Percentiles rank a stretch among this genome's conserved stretches.
These are phyloP conservation scores for Silurus meridionalis DNA, from an alignment of 2,113 vertebrate genomes.

Conservation along the genomic window DNA sequence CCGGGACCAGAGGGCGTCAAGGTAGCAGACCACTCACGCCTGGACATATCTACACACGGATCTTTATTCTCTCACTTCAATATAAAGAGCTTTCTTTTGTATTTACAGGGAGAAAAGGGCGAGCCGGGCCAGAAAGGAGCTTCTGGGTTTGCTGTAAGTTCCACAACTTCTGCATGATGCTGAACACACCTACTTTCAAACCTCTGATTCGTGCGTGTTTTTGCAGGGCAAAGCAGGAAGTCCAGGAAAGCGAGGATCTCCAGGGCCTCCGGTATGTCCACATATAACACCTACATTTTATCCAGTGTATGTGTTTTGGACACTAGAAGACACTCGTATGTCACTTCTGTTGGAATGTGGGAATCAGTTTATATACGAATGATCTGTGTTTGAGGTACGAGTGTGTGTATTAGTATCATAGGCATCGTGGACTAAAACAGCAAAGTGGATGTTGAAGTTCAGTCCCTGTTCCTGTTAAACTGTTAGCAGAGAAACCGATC, in stretches of 20 bases:
- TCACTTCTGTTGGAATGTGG: background rate
- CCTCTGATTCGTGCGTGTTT: conserved; percentile 36
- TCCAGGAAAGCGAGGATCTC: conserved; percentile 83
- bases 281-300: background rate
- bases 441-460: background rate
- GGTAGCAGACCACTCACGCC: conserved; percentile 66
- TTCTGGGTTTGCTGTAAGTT: conserved; percentile 85
- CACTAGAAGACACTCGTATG: background rate
- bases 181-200: background rate
- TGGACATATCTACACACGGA: background rate
- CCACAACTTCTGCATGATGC: background rate
- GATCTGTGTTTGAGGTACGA: too few relatives aligned
- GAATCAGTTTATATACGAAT: background rate
- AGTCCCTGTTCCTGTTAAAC: background rate
- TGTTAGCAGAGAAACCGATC: background rate
- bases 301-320: too few relatives aligned
- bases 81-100: conserved; percentile 36
- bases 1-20: conserved; percentile 82
- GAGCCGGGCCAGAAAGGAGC: conserved; percentile 81
- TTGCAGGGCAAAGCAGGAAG: conserved; percentile 86
- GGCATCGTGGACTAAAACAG: background rate
- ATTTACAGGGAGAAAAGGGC: conserved; percentile 86
- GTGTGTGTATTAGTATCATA: background rate
- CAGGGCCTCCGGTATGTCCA: conserved; percentile 82
- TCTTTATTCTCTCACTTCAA: background rate